phyloP scores from a whole-genome alignment of 1,140 invertebrate species.

The Caenorhabditis brenneri region DNA sequence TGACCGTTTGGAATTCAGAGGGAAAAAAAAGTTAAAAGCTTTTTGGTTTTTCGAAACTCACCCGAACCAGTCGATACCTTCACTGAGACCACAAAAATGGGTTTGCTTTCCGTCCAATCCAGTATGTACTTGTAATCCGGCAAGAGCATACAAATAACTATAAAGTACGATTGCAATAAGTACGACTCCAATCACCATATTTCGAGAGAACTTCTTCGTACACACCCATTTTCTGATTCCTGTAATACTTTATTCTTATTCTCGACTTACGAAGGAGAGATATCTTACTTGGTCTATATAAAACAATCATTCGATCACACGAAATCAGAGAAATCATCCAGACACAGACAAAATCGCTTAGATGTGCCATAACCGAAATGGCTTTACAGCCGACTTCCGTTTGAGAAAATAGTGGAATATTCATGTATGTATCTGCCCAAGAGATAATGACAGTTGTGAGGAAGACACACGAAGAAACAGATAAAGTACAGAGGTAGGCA shows the following conservation, averaged over 20 bases:
- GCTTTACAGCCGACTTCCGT: slow-evolving; percentile 67
- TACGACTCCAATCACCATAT: slow-evolving; percentile 48
- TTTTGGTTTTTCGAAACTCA: too few relatives aligned
- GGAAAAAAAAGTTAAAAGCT: too few relatives aligned
- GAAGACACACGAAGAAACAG: slow-evolving; percentile 67
- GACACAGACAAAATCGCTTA: slow-evolving; percentile 70
- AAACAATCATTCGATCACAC: slow-evolving; percentile 66
- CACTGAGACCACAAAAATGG: slow-evolving; percentile 24
- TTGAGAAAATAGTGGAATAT: slow-evolving; percentile 60
- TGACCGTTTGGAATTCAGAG: too few relatives aligned
- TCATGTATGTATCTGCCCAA: slow-evolving; percentile 55
- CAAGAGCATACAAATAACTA: slow-evolving; percentile 68
- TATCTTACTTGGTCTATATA: slow-evolving; percentile 62
- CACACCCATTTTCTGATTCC: slow-evolving; percentile 66
- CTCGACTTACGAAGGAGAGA: neutral
- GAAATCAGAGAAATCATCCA: slow-evolving; percentile 71
- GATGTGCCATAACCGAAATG: slow-evolving; percentile 68
- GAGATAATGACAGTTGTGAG: slow-evolving; percentile 67
- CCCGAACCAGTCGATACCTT: slow-evolving; percentile 28
- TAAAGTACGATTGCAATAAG: slow-evolving; percentile 58
- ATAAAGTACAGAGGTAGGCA: slow-evolving; percentile 68
- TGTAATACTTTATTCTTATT: neutral
- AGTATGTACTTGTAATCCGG: slow-evolving; percentile 60
- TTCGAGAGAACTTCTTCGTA: slow-evolving; percentile 65
- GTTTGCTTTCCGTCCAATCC: slow-evolving; percentile 45